Evolutionary conservation across 1,140 invertebrate genomes (phyloP).

Genomic region (Bilobella aurantiaca): DNA sequence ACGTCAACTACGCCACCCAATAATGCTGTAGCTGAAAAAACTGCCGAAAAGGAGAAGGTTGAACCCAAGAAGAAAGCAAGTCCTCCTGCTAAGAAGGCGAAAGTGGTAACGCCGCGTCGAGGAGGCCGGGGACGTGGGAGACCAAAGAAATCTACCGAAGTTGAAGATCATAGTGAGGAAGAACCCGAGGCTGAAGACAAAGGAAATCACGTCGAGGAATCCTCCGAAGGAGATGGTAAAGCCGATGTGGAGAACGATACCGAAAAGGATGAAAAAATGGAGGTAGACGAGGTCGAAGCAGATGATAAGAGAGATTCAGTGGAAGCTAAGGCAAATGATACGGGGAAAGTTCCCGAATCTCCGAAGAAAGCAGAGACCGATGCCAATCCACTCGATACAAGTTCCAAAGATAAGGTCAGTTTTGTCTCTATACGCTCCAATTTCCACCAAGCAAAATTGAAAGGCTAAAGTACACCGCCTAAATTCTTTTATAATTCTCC

Average conservation of each 20-base stretch:
- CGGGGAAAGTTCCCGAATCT: too few relatives aligned
- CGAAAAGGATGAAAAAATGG: constrained; percentile 10
- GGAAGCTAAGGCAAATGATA: not conserved
- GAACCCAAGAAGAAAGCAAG: constrained; percentile 16
- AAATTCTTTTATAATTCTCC: too few relatives aligned
- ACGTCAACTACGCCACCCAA: constrained; percentile 17
- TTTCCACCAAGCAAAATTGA: too few relatives aligned
- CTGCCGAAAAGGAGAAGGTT: too few relatives aligned
- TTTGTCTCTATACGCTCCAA: too few relatives aligned
- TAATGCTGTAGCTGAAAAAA: constrained; percentile 17
- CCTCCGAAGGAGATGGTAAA: constrained; percentile 9
- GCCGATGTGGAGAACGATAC: not conserved
- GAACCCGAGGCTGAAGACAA: constrained; percentile 15
- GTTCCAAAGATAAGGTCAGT: too few relatives aligned
- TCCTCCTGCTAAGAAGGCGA: not conserved
- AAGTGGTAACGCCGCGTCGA: not conserved
- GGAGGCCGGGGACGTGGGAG: constrained; percentile 22
- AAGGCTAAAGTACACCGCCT: too few relatives aligned
- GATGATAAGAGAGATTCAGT: not conserved
- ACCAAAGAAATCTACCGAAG: constrained; percentile 20
- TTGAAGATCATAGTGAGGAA: constrained; percentile 4
- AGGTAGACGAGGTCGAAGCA: constrained; percentile 1
- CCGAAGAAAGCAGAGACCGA: too few relatives aligned
- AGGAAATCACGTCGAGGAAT: constrained; percentile 17
- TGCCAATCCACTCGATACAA: too few relatives aligned